Evolutionary conservation across 2,797 vertebrate genomes (phyloP).

Genomic region (Clamator glandarius): DNA sequence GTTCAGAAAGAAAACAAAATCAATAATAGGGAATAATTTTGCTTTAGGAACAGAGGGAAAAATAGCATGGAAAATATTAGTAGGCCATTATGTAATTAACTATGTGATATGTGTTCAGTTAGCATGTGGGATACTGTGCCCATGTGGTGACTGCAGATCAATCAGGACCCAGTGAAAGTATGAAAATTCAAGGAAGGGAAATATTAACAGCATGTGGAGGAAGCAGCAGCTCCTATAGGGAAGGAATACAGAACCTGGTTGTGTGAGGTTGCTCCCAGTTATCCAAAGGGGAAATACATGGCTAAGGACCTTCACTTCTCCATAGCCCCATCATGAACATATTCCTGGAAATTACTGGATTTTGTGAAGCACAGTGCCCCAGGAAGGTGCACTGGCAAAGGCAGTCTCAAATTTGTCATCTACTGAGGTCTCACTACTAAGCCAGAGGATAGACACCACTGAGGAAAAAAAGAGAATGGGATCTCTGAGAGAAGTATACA

Average conservation of each 20-base stretch:
- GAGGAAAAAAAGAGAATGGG: background rate
- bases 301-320: background rate
- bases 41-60: background rate
- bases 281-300: background rate
- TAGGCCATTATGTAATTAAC: background rate
- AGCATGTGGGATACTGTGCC: background rate
- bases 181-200: background rate
- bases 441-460: background rate
- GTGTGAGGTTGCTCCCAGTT: background rate
- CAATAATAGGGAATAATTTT: background rate
- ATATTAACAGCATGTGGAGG: background rate
- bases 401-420: background rate
- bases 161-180: background rate
- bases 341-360: background rate
- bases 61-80: slow-evolving; percentile 3
- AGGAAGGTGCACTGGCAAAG: background rate
- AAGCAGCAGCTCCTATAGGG: background rate
- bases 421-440: background rate
- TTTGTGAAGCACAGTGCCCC: background rate
- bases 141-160: background rate
- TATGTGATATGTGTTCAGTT: background rate
- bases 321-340: rapidly evolving
- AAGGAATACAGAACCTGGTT: background rate
- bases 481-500: background rate
- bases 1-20: background rate